phyloP scores from a whole-genome alignment of 2,888 invertebrate species.

The Sminthurinus aureus region DNA sequence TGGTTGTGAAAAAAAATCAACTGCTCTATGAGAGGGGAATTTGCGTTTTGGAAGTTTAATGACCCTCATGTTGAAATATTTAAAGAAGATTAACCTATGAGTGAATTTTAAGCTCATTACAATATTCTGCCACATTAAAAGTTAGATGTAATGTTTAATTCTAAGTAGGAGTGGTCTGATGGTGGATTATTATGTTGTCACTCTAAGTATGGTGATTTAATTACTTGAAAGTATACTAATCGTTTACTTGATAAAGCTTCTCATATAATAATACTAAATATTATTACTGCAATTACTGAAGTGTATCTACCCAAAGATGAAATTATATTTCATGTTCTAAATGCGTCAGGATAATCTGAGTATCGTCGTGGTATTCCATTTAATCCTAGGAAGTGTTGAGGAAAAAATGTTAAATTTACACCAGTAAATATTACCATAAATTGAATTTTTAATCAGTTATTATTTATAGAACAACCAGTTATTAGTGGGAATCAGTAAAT shows the following conservation, averaged over 20 bases:
- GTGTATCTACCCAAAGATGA: slow-evolving; percentile 75
- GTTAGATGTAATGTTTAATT: slow-evolving; percentile 43
- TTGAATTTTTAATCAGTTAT: slow-evolving; percentile 72
- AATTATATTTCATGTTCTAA: slow-evolving; percentile 72
- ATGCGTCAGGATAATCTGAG: slow-evolving; percentile 75
- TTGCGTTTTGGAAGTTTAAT: slow-evolving; percentile 70
- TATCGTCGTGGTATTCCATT: slow-evolving; percentile 79
- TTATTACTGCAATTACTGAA: slow-evolving; percentile 69
- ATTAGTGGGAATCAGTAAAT: slow-evolving; percentile 76
- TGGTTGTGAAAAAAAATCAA: slow-evolving; percentile 73
- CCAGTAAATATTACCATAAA: slow-evolving; percentile 77
- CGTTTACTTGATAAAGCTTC: slow-evolving; percentile 67
- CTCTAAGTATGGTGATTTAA: slow-evolving; percentile 69
- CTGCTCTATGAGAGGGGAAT: slow-evolving; percentile 73
- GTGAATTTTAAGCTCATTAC: slow-evolving; percentile 52
- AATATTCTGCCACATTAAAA: slow-evolving; percentile 53
- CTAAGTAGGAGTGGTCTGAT: slow-evolving; percentile 57
- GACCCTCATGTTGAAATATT: slow-evolving; percentile 60
- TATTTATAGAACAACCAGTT: slow-evolving; percentile 70
- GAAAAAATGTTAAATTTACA: slow-evolving; percentile 82
- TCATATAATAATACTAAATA: slow-evolving; percentile 71
- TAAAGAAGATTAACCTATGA: slow-evolving; percentile 44
- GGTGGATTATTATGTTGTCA: slow-evolving; percentile 55
- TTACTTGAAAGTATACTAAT: slow-evolving; percentile 66
- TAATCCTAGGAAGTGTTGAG: slow-evolving; percentile 78